These are phyloP conservation scores for Zeuzera pyrina DNA, from an alignment of 2,888 invertebrate genomes.

Conservation along the genomic window DNA sequence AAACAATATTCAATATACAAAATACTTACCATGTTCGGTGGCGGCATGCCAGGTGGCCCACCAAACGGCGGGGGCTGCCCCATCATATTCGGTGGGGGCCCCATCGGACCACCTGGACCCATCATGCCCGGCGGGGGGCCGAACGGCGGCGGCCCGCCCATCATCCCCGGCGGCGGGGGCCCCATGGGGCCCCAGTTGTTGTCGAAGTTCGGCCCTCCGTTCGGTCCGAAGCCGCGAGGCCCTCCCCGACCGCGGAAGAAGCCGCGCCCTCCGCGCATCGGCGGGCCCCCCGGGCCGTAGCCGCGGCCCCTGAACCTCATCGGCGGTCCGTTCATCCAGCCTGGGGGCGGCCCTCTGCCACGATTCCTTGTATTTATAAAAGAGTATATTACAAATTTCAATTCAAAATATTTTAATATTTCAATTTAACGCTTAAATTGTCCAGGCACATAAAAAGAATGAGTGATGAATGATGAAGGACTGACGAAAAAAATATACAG, in stretches of 20 bases:
- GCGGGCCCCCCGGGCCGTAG: constrained; percentile 75
- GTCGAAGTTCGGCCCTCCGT: constrained; percentile 64
- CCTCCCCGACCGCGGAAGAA: constrained; percentile 68
- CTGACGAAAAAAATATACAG: no score
- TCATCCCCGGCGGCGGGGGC: constrained; percentile 64
- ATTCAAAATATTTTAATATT: no score
- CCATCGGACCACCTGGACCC: constrained; percentile 73
- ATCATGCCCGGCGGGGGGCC: constrained; percentile 70
- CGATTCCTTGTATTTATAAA: no score
- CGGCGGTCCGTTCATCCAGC: constrained; percentile 67
- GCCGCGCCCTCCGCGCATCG: constrained; percentile 68
- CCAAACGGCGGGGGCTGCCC: constrained; percentile 68
- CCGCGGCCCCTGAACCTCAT: constrained; percentile 79
- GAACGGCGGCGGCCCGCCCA: constrained; percentile 27
- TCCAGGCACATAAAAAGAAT: no score
- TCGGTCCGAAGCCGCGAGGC: constrained; percentile 59
- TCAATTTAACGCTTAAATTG: no score
- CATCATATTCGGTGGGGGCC: constrained; percentile 72
- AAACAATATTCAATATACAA: not conserved
- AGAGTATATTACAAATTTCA: no score
- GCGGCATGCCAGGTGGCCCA: constrained; percentile 64
- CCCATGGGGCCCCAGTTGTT: constrained; percentile 82
- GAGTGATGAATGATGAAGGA: no score
- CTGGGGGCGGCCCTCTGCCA: constrained; percentile 31
- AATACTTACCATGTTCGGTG: constrained; percentile 73